Evolutionary conservation across 2,797 vertebrate genomes (phyloP).

Genomic region (Buceros bicornis): DNA sequence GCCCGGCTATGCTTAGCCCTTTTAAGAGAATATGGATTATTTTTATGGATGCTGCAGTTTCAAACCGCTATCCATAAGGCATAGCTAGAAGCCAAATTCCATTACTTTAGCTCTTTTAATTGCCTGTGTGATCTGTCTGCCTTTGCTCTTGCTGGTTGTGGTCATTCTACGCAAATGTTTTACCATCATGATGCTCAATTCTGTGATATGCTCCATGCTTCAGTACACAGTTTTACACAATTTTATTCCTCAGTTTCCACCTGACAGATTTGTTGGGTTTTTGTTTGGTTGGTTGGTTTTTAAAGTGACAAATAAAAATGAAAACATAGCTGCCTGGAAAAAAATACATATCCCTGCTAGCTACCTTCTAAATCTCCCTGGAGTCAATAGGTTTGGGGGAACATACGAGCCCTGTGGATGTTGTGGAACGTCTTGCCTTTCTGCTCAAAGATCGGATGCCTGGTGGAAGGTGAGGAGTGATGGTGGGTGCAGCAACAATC

Average conservation of each 20-base stretch:
- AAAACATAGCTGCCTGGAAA: neutral
- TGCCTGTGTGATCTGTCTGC: neutral
- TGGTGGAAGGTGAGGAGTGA: neutral
- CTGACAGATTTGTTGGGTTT: neutral
- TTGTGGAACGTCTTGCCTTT: neutral
- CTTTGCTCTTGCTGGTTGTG: neutral
- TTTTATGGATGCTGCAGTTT: slow-evolving; percentile 32
- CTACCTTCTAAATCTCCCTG: neutral
- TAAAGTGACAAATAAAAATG: neutral
- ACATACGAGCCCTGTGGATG: neutral
- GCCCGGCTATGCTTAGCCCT: neutral
- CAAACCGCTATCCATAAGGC: neutral
- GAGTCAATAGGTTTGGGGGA: neutral
- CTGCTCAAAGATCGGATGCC: neutral
- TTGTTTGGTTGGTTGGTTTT: neutral
- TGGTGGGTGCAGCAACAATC: neutral
- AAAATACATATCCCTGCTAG: neutral
- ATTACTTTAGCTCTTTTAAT: slow-evolving; percentile 22
- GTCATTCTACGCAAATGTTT: neutral
- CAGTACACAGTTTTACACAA: neutral
- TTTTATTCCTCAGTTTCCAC: neutral
- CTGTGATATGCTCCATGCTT: neutral
- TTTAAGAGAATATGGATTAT: slow-evolving; percentile 38
- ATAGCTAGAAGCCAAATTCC: slow-evolving; percentile 45
- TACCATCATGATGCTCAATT: neutral